phyloP scores from a whole-genome alignment of 2,888 invertebrate genomes.

The Acleris laterana region DNA sequence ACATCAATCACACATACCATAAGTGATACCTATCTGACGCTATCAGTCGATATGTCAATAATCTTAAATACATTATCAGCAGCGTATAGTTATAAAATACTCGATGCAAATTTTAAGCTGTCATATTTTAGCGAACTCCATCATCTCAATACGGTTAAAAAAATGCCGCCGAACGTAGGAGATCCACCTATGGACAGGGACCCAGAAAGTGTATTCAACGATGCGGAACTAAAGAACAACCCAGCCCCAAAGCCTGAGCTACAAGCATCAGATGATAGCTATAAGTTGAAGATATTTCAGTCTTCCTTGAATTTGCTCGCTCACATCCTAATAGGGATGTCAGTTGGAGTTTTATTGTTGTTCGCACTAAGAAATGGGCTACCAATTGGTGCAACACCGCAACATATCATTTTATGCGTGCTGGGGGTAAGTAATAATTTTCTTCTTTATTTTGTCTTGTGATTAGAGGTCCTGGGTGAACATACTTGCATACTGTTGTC shows the following conservation, averaged over 20 bases:
- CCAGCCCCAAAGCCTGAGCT: constrained; percentile 2
- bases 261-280: constrained; percentile 39
- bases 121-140: constrained; percentile 6
- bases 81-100: constrained; percentile 5
- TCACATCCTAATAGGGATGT: constrained; percentile 64
- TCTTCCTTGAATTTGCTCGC: constrained; percentile 58
- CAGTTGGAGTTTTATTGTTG: constrained; percentile 54
- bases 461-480: background rate
- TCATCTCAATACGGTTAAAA: background rate
- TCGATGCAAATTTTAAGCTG: background rate
- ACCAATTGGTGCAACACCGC: constrained; percentile 53
- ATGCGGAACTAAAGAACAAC: background rate
- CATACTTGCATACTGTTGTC: background rate
- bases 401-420: constrained; percentile 67
- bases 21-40: too few relatives aligned
- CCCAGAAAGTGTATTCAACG: constrained; percentile 40
- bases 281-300: constrained; percentile 56
- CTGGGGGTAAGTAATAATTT: constrained; percentile 63
- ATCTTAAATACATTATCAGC: constrained; percentile 2
- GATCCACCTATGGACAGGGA: constrained; percentile 43
- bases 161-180: constrained; percentile 50
- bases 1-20: too few relatives aligned
- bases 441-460: too few relatives aligned
- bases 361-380: constrained; percentile 56
- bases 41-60: constrained; percentile 5